Percentiles rank a stretch among this genome's conserved stretches.
Evolutionary conservation across 2,113 vertebrate genomes (phyloP).

Genomic region (Rana temporaria): DNA sequence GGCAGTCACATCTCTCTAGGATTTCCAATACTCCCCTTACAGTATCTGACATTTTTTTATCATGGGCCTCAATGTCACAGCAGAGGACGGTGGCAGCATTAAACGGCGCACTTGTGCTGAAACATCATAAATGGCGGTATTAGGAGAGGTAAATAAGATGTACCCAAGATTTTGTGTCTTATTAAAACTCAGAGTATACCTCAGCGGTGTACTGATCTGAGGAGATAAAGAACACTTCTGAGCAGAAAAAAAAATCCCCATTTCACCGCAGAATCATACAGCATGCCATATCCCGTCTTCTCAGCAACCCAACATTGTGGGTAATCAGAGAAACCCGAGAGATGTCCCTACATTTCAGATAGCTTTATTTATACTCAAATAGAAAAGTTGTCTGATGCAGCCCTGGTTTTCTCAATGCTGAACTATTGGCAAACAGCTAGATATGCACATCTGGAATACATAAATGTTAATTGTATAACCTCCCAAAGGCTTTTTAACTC

Average conservation of each 20-base stretch:
- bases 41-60: neutral
- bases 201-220: neutral
- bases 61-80: constrained; percentile 36
- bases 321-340: neutral
- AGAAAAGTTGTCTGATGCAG: too few species aligned
- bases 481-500: too few species aligned
- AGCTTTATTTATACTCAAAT: too few species aligned
- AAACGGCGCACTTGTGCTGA: constrained; percentile 28
- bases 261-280: neutral
- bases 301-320: neutral
- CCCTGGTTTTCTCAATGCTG: too few species aligned
- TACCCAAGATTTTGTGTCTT: neutral
- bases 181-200: constrained; percentile 3
- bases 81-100: constrained; percentile 47
- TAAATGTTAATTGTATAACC: too few species aligned
- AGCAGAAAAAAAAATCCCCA: neutral
- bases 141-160: constrained; percentile 51
- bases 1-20: neutral
- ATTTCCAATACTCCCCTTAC: constrained; percentile 17
- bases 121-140: constrained; percentile 48
- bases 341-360: too few species aligned
- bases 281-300: neutral
- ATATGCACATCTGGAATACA: too few species aligned
- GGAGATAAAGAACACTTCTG: neutral
- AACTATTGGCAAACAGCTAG: too few species aligned